A percentile compares a stretch with the other conserved stretches of the same genome.
phyloP scores from a whole-genome alignment of 2,888 invertebrate species.

The Scaeva pyrastri region DNA sequence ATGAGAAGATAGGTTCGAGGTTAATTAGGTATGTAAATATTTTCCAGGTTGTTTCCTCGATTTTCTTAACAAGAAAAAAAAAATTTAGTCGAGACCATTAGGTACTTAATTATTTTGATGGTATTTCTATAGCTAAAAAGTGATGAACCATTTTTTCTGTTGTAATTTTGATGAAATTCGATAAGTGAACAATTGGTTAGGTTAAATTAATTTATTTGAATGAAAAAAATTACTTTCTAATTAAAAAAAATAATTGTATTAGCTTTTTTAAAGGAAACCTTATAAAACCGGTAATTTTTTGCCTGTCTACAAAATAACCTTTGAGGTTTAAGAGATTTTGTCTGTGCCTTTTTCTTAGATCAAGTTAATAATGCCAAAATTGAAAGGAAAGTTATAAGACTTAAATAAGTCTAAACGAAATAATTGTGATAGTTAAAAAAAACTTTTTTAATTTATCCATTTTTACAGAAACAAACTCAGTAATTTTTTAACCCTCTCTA shows the following conservation, averaged over 20 bases:
- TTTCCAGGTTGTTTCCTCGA: not conserved
- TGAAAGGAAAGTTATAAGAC: no score
- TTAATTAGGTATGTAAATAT: constrained; percentile 8
- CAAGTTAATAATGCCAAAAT: no score
- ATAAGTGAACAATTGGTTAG: not conserved
- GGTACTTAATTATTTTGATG: not conserved
- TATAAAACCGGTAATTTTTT: not conserved
- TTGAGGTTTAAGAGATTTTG: no score
- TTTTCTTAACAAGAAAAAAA: not conserved
- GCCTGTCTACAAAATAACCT: no score
- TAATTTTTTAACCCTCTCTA: no score
- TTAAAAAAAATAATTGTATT: not conserved
- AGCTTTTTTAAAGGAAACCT: constrained; percentile 1
- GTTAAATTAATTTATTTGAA: not conserved
- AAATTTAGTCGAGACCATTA: not conserved
- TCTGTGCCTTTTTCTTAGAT: no score
- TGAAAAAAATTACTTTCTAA: not conserved
- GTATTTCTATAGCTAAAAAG: not conserved
- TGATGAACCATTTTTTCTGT: not conserved
- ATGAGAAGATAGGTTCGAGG: no score
- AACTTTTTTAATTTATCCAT: no score
- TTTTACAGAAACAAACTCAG: no score
- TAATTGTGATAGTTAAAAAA: no score
- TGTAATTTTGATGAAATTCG: not conserved
- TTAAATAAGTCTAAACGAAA: no score